A percentile compares a stretch with the other conserved stretches of the same genome.
These are phyloP conservation scores for Ophraella communa DNA, from an alignment of 2,888 invertebrate genomes.

Conservation along the genomic window DNA sequence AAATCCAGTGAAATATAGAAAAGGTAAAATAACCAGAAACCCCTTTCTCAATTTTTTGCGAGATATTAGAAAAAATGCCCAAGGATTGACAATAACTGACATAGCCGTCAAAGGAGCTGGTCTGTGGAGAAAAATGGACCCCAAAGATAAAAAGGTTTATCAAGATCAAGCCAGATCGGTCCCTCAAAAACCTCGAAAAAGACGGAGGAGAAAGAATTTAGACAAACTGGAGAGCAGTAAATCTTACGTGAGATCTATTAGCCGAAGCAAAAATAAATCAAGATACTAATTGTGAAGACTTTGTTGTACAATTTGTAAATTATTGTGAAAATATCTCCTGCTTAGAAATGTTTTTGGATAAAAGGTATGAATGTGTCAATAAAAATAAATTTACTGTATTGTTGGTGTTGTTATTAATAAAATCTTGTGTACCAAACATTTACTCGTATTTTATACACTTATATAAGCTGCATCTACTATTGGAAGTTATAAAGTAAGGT, in stretches of 20 bases:
- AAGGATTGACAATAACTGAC: conserved; percentile 22
- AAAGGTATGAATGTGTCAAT: too few species aligned
- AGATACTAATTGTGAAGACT: not conserved
- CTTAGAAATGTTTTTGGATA: too few species aligned
- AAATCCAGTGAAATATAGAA: conserved; percentile 7
- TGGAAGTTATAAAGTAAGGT: too few species aligned
- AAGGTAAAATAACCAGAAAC: conserved; percentile 35
- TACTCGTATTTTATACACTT: too few species aligned
- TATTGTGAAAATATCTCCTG: not conserved
- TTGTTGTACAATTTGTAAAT: not conserved
- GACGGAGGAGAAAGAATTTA: not conserved
- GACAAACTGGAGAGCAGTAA: conserved; percentile 12
- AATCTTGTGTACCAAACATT: too few species aligned
- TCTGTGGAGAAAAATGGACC: conserved; percentile 38
- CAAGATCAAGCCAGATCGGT: conserved; percentile 32
- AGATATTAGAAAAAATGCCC: conserved; percentile 32
- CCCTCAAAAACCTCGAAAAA: conserved; percentile 6
- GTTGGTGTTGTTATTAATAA: too few species aligned
- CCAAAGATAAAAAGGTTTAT: conserved; percentile 33
- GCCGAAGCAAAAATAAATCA: not conserved
- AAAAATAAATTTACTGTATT: too few species aligned
- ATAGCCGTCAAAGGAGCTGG: conserved; percentile 32
- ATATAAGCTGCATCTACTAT: too few species aligned
- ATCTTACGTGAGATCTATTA: conserved; percentile 1
- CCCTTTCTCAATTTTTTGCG: conserved; percentile 41